These are phyloP conservation scores for Phyllostomus hastatus DNA, from an alignment of 2,113 vertebrate species.

Conservation along the genomic window DNA sequence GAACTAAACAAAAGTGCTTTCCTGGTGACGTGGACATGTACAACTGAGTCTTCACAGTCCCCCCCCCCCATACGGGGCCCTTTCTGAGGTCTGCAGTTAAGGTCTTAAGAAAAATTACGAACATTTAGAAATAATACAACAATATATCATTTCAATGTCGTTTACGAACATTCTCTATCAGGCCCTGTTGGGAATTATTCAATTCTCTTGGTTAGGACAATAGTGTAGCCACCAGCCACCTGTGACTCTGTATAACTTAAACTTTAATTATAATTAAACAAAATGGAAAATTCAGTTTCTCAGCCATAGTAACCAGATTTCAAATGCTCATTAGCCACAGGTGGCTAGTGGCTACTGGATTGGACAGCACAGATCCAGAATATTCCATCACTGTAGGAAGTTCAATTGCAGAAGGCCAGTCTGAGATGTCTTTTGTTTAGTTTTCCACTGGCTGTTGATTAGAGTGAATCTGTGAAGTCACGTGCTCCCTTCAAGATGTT, in stretches of 20 bases:
- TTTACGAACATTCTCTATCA: background rate
- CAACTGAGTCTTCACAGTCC: background rate
- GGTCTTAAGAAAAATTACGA: background rate
- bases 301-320: background rate
- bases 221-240: background rate
- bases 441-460: background rate
- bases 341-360: background rate
- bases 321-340: background rate
- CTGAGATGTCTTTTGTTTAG: background rate
- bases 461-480: background rate
- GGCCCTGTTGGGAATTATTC: background rate
- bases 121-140: background rate
- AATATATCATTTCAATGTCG: background rate
- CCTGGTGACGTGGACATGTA: background rate
- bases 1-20: background rate
- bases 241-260: background rate
- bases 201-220: background rate
- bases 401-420: background rate
- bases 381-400: background rate
- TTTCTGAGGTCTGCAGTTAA: background rate
- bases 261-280: background rate
- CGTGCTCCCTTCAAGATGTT: background rate
- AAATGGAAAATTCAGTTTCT: background rate
- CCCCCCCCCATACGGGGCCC: background rate
- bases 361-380: background rate